Evolutionary conservation across 1,140 invertebrate species (phyloP).

Genomic region (Euschistus heros): DNA sequence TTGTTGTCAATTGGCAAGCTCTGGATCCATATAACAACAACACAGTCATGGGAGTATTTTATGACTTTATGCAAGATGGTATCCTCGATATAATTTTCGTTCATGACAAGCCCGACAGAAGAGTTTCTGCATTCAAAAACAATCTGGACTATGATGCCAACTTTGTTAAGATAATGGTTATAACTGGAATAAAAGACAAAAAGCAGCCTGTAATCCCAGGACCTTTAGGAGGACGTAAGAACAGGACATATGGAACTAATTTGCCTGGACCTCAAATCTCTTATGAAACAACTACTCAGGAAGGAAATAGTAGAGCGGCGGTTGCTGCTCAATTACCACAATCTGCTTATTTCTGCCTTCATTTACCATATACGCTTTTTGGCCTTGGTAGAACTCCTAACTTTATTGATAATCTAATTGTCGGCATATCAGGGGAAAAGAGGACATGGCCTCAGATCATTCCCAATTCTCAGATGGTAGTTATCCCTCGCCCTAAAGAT

Average conservation of each 20-base stretch:
- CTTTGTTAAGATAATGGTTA: constrained; percentile 90
- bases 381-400: constrained; percentile 93
- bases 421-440: constrained; percentile 59
- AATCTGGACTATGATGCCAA: constrained; percentile 86
- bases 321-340: constrained; percentile 82
- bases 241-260: constrained; percentile 76
- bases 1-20: constrained; percentile 60
- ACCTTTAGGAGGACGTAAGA: constrained; percentile 58
- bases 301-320: constrained; percentile 59
- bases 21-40: constrained; percentile 56
- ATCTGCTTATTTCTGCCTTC: constrained; percentile 81
- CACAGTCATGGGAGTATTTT: constrained; percentile 75
- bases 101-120: constrained; percentile 37
- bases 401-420: constrained; percentile 83
- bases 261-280: constrained; percentile 77
- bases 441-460: constrained; percentile 86
- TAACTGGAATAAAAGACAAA: constrained; percentile 68
- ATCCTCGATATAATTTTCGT: constrained; percentile 73
- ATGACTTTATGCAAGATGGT: constrained; percentile 82
- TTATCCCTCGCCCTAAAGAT: constrained; percentile 76
- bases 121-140: constrained; percentile 70
- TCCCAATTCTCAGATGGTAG: constrained; percentile 93
- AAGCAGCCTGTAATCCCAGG: constrained; percentile 52
- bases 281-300: constrained; percentile 75
- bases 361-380: constrained; percentile 89